These are phyloP conservation scores for Neelides sp. DNA, from an alignment of 1,140 invertebrate species.

Conservation along the genomic window DNA sequence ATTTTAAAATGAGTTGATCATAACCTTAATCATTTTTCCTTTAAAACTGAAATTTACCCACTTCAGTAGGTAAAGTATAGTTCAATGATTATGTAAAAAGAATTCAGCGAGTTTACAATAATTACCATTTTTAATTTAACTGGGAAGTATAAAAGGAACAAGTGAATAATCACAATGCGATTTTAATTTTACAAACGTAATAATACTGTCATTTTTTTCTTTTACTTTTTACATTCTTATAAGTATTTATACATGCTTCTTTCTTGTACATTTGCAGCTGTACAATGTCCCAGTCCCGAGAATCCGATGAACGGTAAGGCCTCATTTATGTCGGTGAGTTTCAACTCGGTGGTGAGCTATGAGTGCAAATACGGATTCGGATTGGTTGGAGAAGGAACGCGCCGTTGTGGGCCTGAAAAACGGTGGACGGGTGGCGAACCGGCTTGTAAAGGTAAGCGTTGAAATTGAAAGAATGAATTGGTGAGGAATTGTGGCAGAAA, in stretches of 20 bases:
- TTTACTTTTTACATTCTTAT: background rate
- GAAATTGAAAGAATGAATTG: slow-evolving; percentile 2
- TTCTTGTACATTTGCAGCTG: slow-evolving; percentile 46
- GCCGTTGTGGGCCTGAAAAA: slow-evolving; percentile 55
- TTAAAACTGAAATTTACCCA: too few relatives aligned
- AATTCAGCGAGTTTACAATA: too few relatives aligned
- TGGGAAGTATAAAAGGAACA: too few relatives aligned
- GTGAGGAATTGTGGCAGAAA: slow-evolving; percentile 37
- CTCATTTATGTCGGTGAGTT: slow-evolving; percentile 79
- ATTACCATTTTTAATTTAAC: too few relatives aligned
- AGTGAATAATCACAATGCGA: too few relatives aligned
- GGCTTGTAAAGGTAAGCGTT: slow-evolving; percentile 60
- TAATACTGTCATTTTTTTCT: too few relatives aligned
- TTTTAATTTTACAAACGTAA: too few relatives aligned
- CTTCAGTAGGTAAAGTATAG: too few relatives aligned
- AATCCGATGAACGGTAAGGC: slow-evolving; percentile 81
- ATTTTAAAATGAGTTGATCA: too few relatives aligned
- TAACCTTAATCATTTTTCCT: too few relatives aligned
- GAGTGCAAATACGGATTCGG: slow-evolving; percentile 85
- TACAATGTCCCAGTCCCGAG: slow-evolving; percentile 74
- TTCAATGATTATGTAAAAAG: too few relatives aligned
- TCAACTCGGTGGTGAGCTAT: slow-evolving; percentile 84
- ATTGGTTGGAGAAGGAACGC: slow-evolving; percentile 69
- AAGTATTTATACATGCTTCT: background rate
- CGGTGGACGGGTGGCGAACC: slow-evolving; percentile 80